phyloP scores from a whole-genome alignment of 2,888 invertebrate species.

The Drosophila hamatofila region DNA sequence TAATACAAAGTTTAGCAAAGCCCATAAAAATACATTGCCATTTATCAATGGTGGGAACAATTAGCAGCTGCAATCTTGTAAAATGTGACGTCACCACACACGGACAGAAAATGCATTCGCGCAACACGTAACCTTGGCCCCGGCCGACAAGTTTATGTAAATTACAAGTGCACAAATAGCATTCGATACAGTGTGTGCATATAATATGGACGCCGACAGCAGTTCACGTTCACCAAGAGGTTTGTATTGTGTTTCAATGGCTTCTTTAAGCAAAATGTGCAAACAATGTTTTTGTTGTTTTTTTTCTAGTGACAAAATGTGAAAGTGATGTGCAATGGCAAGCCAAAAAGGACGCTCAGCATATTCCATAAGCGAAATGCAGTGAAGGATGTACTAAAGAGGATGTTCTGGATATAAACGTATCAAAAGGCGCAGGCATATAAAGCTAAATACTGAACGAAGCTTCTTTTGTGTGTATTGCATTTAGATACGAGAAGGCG shows the following conservation, averaged over 20 bases:
- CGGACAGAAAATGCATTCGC: neutral
- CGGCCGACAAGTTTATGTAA: slow-evolving; percentile 5
- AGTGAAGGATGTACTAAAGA: slow-evolving; percentile 1
- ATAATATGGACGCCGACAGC: slow-evolving; percentile 68
- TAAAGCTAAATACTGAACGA: slow-evolving; percentile 12
- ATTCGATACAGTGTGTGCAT: neutral
- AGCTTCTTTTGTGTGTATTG: slow-evolving; percentile 26
- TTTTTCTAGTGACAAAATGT: slow-evolving; percentile 71
- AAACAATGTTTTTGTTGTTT: slow-evolving; percentile 67
- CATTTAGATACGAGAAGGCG: slow-evolving; percentile 38
- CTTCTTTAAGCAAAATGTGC: slow-evolving; percentile 26
- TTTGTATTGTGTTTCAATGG: slow-evolving; percentile 46
- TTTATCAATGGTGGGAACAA: neutral
- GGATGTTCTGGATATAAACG: slow-evolving; percentile 9
- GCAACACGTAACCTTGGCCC: slow-evolving; percentile 27
- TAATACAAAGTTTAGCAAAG: neutral
- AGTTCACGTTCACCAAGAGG: slow-evolving; percentile 56
- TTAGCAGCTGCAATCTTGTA: neutral
- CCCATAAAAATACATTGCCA: neutral
- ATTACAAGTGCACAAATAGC: slow-evolving; percentile 14
- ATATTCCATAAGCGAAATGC: slow-evolving; percentile 5
- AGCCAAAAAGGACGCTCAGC: slow-evolving; percentile 17
- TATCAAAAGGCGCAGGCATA: neutral
- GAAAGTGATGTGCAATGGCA: slow-evolving; percentile 43
- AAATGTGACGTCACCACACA: slow-evolving; percentile 31